These are phyloP conservation scores for Ardeotis arabs DNA, from an alignment of 2,113 vertebrate genomes.

Conservation along the genomic window DNA sequence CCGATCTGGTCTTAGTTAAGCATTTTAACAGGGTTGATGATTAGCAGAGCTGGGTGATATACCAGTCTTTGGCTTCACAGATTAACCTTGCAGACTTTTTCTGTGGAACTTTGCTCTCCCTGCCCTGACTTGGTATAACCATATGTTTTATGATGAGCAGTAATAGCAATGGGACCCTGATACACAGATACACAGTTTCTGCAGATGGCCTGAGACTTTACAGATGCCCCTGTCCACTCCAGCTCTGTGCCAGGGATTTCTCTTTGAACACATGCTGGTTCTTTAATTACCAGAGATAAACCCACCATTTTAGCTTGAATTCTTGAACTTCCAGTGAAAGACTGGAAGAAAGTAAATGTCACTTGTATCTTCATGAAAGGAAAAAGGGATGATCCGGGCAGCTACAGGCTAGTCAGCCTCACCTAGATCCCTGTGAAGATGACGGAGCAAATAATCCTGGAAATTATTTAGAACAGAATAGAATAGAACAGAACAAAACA, in stretches of 20 bases:
- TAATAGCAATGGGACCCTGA: background rate
- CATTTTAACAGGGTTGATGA: background rate
- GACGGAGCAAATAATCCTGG: background rate
- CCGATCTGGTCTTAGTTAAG: background rate
- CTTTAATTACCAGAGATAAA: background rate
- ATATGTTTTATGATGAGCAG: conserved; percentile 16
- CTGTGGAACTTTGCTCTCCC: background rate
- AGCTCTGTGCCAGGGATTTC: background rate
- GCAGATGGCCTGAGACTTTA: conserved; percentile 17
- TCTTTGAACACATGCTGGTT: background rate
- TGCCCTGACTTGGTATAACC: background rate
- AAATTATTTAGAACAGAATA: fast-evolving
- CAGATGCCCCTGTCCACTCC: background rate
- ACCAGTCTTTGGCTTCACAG: background rate
- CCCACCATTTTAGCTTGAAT: background rate
- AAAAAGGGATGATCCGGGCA: background rate
- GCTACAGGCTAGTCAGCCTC: background rate
- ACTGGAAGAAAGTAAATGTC: background rate
- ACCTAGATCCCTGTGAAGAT: background rate
- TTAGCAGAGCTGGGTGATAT: background rate
- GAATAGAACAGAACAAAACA: background rate
- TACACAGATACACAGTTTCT: background rate
- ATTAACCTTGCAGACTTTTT: background rate
- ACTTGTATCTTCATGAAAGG: background rate
- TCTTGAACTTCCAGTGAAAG: background rate